phyloP scores from a whole-genome alignment of 2,888 invertebrate species.

The Drosophila neotestacea region DNA sequence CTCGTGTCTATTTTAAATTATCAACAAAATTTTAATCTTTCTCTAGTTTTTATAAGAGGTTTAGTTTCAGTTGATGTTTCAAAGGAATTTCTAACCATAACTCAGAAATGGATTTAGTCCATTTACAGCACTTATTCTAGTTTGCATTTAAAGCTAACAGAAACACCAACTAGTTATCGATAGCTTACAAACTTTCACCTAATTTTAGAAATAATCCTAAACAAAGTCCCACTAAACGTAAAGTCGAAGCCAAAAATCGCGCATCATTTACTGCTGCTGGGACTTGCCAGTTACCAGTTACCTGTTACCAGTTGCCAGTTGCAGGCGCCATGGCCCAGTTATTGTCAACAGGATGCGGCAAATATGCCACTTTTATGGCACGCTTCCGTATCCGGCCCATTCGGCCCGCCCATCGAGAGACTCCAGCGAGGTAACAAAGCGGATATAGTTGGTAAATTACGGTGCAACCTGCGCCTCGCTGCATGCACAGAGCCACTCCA shows the following conservation, averaged over 20 bases:
- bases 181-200: background rate
- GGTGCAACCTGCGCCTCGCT: conserved; percentile 70
- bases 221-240: conserved; percentile 11
- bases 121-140: background rate
- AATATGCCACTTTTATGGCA: conserved; percentile 79
- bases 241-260: conserved; percentile 39
- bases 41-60: background rate
- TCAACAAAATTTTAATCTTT: background rate
- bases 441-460: conserved; percentile 80
- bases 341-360: conserved; percentile 81
- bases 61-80: no score
- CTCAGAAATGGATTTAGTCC: background rate
- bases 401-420: conserved; percentile 29
- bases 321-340: conserved; percentile 62
- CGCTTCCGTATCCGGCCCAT: conserved; percentile 68
- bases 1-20: background rate
- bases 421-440: conserved; percentile 62
- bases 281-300: conserved; percentile 9
- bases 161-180: background rate
- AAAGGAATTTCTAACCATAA: no score
- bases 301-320: conserved; percentile 11
- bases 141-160: background rate
- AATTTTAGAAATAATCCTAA: background rate
- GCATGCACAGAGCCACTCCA: conserved; percentile 32
- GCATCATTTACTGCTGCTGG: conserved; percentile 40